A percentile compares a stretch with the other conserved stretches of the same genome.
These are phyloP conservation scores for Hylaea fasciaria DNA, from an alignment of 2,888 invertebrate genomes.

Conservation along the genomic window DNA sequence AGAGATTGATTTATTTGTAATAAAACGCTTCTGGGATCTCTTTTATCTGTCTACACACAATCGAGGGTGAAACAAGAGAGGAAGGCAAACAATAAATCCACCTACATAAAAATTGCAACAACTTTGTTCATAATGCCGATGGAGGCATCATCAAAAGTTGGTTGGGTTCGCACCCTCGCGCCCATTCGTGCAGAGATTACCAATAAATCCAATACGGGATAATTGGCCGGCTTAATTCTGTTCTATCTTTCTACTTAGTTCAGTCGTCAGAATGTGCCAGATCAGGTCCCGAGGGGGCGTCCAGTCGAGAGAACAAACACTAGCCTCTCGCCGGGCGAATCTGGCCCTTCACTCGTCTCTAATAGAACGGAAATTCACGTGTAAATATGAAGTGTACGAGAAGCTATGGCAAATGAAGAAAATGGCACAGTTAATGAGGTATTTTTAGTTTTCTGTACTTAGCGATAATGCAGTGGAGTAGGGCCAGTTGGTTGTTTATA, in stretches of 20 bases:
- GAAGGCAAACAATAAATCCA: conserved; percentile 80
- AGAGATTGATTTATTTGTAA: conserved; percentile 75
- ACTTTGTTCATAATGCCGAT: conserved; percentile 84
- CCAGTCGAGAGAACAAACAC: conserved; percentile 76
- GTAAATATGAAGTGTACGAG: conserved; percentile 54
- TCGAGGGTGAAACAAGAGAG: conserved; percentile 73
- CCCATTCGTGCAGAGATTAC: conserved; percentile 85
- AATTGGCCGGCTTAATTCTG: conserved; percentile 85
- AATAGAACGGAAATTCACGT: conserved; percentile 67
- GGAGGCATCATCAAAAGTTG: conserved; percentile 84
- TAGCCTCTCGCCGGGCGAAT: conserved; percentile 67
- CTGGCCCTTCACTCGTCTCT: conserved; percentile 57
- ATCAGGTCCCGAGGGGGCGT: conserved; percentile 81
- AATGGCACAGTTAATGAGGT: conserved; percentile 72
- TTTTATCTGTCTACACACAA: conserved; percentile 79
- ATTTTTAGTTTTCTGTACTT: conserved; percentile 64
- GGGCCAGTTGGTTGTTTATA: conserved; percentile 36
- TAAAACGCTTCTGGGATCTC: conserved; percentile 68
- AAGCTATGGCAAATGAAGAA: conserved; percentile 69
- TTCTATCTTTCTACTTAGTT: conserved; percentile 85
- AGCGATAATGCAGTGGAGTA: conserved; percentile 41
- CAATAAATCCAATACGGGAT: conserved; percentile 86
- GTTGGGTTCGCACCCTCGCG: conserved; percentile 84
- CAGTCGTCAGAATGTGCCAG: conserved; percentile 85
- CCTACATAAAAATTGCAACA: conserved; percentile 84